phyloP scores from a whole-genome alignment of 1,140 invertebrate genomes.

The Drosophila nikananu region DNA sequence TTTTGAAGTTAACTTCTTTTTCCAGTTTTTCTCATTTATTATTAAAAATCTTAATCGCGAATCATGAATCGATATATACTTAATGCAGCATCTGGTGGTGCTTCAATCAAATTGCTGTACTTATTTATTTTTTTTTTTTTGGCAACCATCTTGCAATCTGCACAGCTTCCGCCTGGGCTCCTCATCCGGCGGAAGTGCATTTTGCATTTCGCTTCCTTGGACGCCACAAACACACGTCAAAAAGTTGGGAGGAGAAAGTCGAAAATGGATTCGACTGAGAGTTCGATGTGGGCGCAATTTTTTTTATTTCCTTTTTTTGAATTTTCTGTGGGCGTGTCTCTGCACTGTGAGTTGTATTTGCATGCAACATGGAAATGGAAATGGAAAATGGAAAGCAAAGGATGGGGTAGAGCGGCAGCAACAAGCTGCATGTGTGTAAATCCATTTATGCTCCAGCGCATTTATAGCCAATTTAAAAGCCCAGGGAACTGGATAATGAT shows the following conservation, averaged over 20 bases:
- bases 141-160: slow-evolving; percentile 29
- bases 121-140: background rate
- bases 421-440: slow-evolving; percentile 80
- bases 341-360: slow-evolving; percentile 51
- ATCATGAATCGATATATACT: no score
- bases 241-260: slow-evolving; percentile 1
- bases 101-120: slow-evolving; percentile 21
- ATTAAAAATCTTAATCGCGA: no score
- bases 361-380: slow-evolving; percentile 71
- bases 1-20: background rate
- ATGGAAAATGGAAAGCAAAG: background rate
- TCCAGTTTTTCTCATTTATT: no score
- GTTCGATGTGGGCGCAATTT: background rate
- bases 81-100: background rate
- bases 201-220: slow-evolving; percentile 37
- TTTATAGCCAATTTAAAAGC: slow-evolving; percentile 79
- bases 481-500: slow-evolving; percentile 50
- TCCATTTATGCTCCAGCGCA: slow-evolving; percentile 78
- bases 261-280: slow-evolving; percentile 12
- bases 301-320: background rate
- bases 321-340: slow-evolving; percentile 23
- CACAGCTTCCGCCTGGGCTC: slow-evolving; percentile 20
- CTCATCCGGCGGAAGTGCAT: slow-evolving; percentile 29
- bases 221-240: slow-evolving; percentile 5
- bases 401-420: slow-evolving; percentile 31